Percentiles rank a stretch among this genome's conserved stretches.
phyloP scores from a whole-genome alignment of 2,888 invertebrate genomes.

The Autographa pulchrina region DNA sequence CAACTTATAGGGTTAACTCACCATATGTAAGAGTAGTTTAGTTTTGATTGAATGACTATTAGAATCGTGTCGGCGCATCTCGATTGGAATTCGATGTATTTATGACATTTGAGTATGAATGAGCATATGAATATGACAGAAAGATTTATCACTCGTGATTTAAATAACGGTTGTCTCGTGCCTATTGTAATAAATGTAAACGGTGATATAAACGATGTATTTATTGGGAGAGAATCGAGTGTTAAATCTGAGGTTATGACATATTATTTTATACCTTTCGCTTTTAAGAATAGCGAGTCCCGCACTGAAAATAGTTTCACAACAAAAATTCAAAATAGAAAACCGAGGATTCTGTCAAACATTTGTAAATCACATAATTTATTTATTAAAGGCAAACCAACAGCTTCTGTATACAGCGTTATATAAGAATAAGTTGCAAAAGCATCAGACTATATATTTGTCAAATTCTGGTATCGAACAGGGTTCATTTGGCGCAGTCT shows the following conservation, averaged over 20 bases:
- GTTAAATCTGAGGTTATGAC: neutral
- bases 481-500: too few relatives aligned
- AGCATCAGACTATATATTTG: too few relatives aligned
- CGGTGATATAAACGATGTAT: neutral
- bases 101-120: conserved; percentile 19
- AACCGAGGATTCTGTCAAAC: too few relatives aligned
- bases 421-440: too few relatives aligned
- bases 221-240: neutral
- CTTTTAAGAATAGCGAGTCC: too few relatives aligned
- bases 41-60: conserved; percentile 16
- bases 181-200: neutral
- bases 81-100: conserved; percentile 31
- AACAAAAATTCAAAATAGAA: too few relatives aligned
- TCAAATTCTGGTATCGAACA: too few relatives aligned
- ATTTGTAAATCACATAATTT: too few relatives aligned
- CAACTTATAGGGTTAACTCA: neutral
- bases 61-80: conserved; percentile 2
- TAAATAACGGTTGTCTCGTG: conserved; percentile 11
- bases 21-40: conserved; percentile 12
- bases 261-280: too few relatives aligned
- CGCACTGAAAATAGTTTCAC: too few relatives aligned
- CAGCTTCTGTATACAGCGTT: too few relatives aligned
- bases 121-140: conserved; percentile 9
- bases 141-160: conserved; percentile 17
- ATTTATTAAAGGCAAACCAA: too few relatives aligned